phyloP scores from a whole-genome alignment of 2,797 vertebrate species.

The Bradypus variegatus region DNA sequence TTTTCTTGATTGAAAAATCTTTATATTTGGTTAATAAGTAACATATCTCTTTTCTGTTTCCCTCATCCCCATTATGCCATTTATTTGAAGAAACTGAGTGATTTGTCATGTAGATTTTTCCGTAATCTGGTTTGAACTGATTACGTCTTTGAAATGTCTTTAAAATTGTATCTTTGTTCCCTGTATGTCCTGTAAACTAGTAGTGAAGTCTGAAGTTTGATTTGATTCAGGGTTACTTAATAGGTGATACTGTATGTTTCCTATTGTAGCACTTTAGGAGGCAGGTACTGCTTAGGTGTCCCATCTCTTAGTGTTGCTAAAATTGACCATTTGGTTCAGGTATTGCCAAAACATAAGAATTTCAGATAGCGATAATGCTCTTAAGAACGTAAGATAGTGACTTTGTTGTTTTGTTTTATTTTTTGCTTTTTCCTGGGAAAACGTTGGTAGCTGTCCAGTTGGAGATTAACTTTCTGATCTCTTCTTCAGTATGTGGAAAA shows the following conservation, averaged over 20 bases:
- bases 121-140: not conserved
- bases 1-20: slow-evolving; percentile 33
- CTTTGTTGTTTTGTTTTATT: not conserved
- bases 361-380: not conserved
- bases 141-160: not conserved
- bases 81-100: slow-evolving; percentile 3
- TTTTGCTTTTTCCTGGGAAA: not conserved
- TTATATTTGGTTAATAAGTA: not conserved
- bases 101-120: not conserved
- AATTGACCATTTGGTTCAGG: not conserved
- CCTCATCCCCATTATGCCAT: not conserved
- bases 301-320: not conserved
- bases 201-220: not conserved
- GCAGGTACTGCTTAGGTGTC: not conserved
- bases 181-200: not conserved
- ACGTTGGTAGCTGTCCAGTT: not conserved
- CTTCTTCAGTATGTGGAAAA: slow-evolving; percentile 1
- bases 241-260: not conserved
- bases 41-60: not conserved
- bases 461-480: slow-evolving; percentile 1
- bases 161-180: not conserved
- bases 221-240: not conserved
- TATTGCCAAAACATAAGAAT: not conserved
- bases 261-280: not conserved
- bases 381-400: not conserved